Conservation (phyloP, 2,113 vertebrate genomes). For the Trichechus manatus region DNA sequence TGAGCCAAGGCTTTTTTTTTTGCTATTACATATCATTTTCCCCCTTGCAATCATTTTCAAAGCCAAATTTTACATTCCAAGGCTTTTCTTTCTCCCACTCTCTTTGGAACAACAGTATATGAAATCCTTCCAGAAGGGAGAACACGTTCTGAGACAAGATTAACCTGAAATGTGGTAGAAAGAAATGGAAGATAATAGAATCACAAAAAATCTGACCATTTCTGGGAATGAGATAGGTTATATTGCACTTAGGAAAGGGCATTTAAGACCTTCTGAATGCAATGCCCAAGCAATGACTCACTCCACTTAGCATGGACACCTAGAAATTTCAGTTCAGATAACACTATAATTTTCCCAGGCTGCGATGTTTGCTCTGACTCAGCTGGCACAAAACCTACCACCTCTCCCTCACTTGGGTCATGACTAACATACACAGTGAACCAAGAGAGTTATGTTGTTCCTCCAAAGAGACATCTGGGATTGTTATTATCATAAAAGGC, state of each 20-base stretch:
- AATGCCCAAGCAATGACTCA: not conserved
- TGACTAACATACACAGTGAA: constrained; percentile 23
- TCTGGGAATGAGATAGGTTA: constrained; percentile 80
- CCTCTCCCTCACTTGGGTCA: constrained; percentile 8
- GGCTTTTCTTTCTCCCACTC: constrained; percentile 14
- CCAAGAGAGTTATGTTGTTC: not conserved
- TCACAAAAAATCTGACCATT: constrained; percentile 72
- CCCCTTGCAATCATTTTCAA: constrained; percentile 20
- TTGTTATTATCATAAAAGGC: not conserved
- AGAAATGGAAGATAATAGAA: constrained; percentile 74
- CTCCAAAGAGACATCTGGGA: not conserved
- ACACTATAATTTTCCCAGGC: constrained; percentile 61
- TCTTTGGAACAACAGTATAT: constrained; percentile 50
- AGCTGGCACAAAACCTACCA: constrained; percentile 50
- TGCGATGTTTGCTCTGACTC: constrained; percentile 48
- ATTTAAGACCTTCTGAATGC: not conserved
- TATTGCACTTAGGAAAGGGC: constrained; percentile 7
- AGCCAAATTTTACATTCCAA: constrained; percentile 54
- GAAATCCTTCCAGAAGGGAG: constrained; percentile 73
- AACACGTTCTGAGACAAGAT: constrained; percentile 69
- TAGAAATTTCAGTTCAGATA: constrained; percentile 63
- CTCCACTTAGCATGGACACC: not conserved
- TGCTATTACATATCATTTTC: not conserved
- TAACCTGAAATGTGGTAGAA: constrained; percentile 74
- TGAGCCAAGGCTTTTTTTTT: constrained; percentile 11